These are phyloP conservation scores for Diplodus puntazzo DNA, from an alignment of 2,797 vertebrate species.

Conservation along the genomic window DNA sequence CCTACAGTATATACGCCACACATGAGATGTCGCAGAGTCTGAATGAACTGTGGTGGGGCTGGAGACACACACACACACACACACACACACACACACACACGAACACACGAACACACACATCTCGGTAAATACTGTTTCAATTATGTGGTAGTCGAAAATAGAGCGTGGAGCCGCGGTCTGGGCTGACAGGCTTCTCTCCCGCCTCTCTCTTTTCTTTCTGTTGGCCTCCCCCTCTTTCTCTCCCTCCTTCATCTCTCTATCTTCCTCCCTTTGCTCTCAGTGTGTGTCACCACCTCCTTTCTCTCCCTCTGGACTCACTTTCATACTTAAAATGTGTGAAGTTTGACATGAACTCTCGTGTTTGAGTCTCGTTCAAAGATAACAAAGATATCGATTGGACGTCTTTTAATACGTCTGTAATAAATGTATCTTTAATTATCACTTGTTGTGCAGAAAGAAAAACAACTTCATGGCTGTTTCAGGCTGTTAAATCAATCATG, in stretches of 20 bases:
- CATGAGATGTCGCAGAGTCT: slow-evolving; percentile 75
- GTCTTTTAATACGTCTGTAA: not conserved
- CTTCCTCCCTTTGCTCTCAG: not conserved
- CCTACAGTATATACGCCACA: slow-evolving; percentile 70
- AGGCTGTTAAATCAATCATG: not conserved
- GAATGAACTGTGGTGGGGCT: slow-evolving; percentile 71
- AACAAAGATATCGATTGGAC: not conserved
- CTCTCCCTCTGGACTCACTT: not conserved
- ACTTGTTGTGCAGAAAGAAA: not conserved
- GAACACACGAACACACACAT: slow-evolving; percentile 57
- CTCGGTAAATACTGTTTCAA: slow-evolving; percentile 92
- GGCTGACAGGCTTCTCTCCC: slow-evolving; percentile 71
- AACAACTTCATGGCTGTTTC: not conserved
- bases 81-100: not conserved
- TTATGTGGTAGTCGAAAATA: slow-evolving; percentile 93
- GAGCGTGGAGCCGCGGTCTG: slow-evolving; percentile 89
- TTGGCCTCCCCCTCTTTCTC: slow-evolving; percentile 30
- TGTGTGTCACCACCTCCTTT: slow-evolving; percentile 26
- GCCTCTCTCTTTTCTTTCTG: slow-evolving; percentile 21
- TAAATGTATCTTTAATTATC: too few relatives aligned
- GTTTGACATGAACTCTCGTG: too few relatives aligned
- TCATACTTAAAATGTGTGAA: slow-evolving; percentile 9
- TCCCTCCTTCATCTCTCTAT: slow-evolving; percentile 17
- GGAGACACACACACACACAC: slow-evolving; percentile 24
- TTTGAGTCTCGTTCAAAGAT: too few relatives aligned